Evolutionary conservation across 2,888 invertebrate genomes (phyloP), one percentile per base, ranked within the genome.

Genomic region (Yponomeuta sedellus): DNA sequence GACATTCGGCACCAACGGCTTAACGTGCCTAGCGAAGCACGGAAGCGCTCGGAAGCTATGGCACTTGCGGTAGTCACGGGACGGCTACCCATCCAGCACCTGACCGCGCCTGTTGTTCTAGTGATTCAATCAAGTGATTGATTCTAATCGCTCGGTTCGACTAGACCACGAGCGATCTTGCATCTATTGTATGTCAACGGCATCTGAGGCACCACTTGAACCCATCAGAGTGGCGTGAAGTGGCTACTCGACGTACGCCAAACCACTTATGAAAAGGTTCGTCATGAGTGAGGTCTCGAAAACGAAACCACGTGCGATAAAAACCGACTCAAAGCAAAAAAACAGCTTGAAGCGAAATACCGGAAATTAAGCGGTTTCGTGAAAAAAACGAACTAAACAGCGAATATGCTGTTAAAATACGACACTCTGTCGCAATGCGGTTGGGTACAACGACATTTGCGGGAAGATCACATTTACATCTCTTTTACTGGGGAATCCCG

Each of bases 401-500:
- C 16, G 56, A 57, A 25, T 56, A 34, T 28, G 57, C 25, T 57
- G n/a, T 16, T 39, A n/a, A 25, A 28, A 58, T 20, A 22, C 58
- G 19, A 58, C 58, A 58, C n/a, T 58, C 66, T 61, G 65, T 61
- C 61, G 61, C 61, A 61, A 61, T 61, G 61, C 61, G 61, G 61
- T 61, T 25, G 61, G 22, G 61, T 34, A 28, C 20, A 59, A 25
- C 25, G 22, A 20, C 61, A 61, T 25, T 34, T 61, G 16, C 16
- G 61, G 20, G 28, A 25, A 34, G 61, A 34, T 61, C 25, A 34
- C 61, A 73, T 73, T 75, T 75, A 76, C 70, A 69, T 40, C 68
- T 71, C 71, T 76, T 77, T 74, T 75, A 73, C 61, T 52, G 44
- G 44, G 44, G 44, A 52, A 52, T 52, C 44, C 44, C 44, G 44